Conservation (phyloP, 2,888 invertebrate species). For the Leistus spinibarbis region DNA sequence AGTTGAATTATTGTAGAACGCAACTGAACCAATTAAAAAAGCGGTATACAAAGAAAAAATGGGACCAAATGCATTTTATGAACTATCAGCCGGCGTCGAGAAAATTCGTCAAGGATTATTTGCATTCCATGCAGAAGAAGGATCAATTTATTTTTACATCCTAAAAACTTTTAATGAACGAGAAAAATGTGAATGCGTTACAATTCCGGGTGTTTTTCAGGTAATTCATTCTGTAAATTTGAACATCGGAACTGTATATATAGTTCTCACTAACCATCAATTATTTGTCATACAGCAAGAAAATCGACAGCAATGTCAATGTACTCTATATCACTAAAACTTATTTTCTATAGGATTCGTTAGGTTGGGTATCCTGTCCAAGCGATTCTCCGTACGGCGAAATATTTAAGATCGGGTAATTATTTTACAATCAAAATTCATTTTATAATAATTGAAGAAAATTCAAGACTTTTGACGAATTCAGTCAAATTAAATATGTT, state of each 20-base stretch:
- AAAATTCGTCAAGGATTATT: constrained; percentile 63
- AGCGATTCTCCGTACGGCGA: constrained; percentile 61
- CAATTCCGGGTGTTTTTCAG: constrained; percentile 55
- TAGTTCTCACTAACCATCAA: neutral
- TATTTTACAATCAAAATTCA: constrained; percentile 12
- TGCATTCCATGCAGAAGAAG: constrained; percentile 68
- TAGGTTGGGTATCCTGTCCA: neutral
- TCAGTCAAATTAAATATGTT: too few relatives aligned
- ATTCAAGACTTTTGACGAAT: too few relatives aligned
- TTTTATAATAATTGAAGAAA: too few relatives aligned
- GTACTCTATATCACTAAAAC: neutral
- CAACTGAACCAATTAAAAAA: constrained; percentile 63
- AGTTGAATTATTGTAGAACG: constrained; percentile 58
- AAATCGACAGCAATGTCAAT: neutral
- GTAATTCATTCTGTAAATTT: neutral
- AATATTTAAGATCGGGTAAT: constrained; percentile 63
- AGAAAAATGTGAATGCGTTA: constrained; percentile 69
- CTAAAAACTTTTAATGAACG: constrained; percentile 67
- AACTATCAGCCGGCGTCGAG: constrained; percentile 62
- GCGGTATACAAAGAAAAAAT: constrained; percentile 65
- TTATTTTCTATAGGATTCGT: neutral
- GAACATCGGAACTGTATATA: too few relatives aligned
- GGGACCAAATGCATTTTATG: constrained; percentile 57
- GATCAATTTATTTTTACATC: constrained; percentile 67
- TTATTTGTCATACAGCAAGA: too few relatives aligned